phyloP scores from a whole-genome alignment of 1,140 invertebrate genomes.

The Pentalonia nigronervosa region DNA sequence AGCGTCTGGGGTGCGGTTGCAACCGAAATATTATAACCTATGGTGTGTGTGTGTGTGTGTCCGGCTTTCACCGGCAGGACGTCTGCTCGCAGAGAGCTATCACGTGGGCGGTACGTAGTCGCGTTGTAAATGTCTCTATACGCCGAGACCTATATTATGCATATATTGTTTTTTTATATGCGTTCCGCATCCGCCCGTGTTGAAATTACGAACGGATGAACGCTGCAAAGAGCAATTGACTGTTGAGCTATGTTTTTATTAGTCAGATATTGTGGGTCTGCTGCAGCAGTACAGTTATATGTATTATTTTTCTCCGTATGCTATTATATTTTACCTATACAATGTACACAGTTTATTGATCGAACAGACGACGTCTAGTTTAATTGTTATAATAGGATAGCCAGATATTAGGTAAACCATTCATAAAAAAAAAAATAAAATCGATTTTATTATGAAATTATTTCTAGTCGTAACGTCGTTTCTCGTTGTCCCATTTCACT shows the following conservation, averaged over 20 bases:
- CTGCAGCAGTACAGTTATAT: not conserved
- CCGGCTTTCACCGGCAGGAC: conserved; percentile 55
- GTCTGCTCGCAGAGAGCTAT: conserved; percentile 21
- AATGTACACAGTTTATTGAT: not conserved
- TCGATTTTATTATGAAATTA: not conserved
- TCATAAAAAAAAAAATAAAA: not conserved
- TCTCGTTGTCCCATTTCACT: not conserved
- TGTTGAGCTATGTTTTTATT: conserved; percentile 12
- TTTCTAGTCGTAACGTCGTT: not conserved
- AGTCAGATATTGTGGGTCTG: not conserved
- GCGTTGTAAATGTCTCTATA: conserved; percentile 29
- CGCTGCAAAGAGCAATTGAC: conserved; percentile 16
- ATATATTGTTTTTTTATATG: conserved; percentile 23
- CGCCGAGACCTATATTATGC: not conserved
- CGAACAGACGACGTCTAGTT: not conserved
- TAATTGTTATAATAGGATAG: not conserved
- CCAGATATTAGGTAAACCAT: not conserved
- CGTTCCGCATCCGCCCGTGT: not conserved
- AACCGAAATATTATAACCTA: conserved; percentile 48
- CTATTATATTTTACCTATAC: not conserved
- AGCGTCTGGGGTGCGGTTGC: conserved; percentile 56
- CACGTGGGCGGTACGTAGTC: conserved; percentile 46
- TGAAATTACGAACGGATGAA: not conserved
- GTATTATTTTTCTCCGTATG: not conserved
- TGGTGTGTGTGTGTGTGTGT: conserved; percentile 24